These are phyloP conservation scores for Bombus terrestris DNA, from an alignment of 1,140 invertebrate genomes.

Conservation along the genomic window DNA sequence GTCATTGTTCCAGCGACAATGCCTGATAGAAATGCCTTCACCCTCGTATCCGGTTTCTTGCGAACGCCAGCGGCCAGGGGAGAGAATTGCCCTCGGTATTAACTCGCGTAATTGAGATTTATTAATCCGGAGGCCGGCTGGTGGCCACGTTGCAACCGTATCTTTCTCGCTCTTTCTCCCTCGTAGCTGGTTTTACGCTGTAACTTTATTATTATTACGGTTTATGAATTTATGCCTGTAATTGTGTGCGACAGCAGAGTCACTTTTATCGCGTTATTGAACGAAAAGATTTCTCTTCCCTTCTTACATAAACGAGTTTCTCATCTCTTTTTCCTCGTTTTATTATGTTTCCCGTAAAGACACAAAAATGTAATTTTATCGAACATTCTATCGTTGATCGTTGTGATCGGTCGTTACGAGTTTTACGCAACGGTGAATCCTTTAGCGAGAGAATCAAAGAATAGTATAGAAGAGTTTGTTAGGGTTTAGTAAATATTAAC, in stretches of 20 bases:
- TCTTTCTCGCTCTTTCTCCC: constrained; percentile 25
- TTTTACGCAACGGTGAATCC: too few species aligned
- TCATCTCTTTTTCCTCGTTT: not conserved
- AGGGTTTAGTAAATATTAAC: too few species aligned
- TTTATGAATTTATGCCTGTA: constrained; percentile 29
- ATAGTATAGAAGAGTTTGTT: too few species aligned
- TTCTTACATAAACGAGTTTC: not conserved
- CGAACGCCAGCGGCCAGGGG: constrained; percentile 50
- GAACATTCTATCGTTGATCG: too few species aligned
- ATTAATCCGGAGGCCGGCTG: constrained; percentile 75
- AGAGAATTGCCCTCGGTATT: constrained; percentile 75
- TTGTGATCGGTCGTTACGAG: too few species aligned
- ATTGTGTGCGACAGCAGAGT: not conserved
- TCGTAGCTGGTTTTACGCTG: constrained; percentile 27
- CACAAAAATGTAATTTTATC: too few species aligned
- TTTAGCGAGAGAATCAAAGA: too few species aligned
- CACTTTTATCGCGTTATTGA: not conserved
- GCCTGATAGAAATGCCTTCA: constrained; percentile 68
- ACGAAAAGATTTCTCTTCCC: not conserved
- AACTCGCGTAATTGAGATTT: constrained; percentile 81
- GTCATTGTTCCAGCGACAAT: constrained; percentile 72
- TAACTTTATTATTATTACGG: constrained; percentile 59
- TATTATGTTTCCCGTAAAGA: not conserved
- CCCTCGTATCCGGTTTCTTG: constrained; percentile 68
- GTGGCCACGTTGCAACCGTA: constrained; percentile 64